A percentile compares a stretch with the other conserved stretches of the same genome.
These are phyloP conservation scores for Criorhina ranunculi DNA, from an alignment of 2,888 invertebrate species.

Conservation along the genomic window DNA sequence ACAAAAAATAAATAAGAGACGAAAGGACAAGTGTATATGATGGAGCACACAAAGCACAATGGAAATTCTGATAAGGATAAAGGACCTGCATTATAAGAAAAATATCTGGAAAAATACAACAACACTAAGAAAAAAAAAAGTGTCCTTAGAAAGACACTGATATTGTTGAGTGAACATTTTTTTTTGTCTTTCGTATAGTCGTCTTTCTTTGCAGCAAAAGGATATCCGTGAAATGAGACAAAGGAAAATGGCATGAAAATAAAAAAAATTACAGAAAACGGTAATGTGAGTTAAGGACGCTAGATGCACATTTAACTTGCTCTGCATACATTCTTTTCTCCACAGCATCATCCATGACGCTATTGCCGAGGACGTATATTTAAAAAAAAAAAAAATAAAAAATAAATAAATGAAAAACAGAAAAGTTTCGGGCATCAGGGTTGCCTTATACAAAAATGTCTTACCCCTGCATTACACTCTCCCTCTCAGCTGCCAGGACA, in stretches of 20 bases:
- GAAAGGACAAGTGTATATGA: slow-evolving; percentile 67
- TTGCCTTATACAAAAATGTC: slow-evolving; percentile 41
- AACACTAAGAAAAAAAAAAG: slow-evolving; percentile 43
- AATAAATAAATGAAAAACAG: slow-evolving; percentile 65
- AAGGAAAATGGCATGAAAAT: slow-evolving; percentile 56
- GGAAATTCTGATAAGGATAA: slow-evolving; percentile 73
- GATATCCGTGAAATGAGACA: slow-evolving; percentile 69
- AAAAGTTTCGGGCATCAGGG: slow-evolving; percentile 56
- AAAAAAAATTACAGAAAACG: slow-evolving; percentile 58
- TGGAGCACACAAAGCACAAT: slow-evolving; percentile 65
- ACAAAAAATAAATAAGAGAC: slow-evolving; percentile 55
- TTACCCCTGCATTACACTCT: slow-evolving; percentile 44
- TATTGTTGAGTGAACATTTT: slow-evolving; percentile 62
- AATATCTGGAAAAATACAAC: slow-evolving; percentile 60
- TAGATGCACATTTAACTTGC: slow-evolving; percentile 74
- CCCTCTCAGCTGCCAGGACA: slow-evolving; percentile 32
- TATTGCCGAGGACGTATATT: slow-evolving; percentile 22
- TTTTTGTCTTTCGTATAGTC: slow-evolving; percentile 47
- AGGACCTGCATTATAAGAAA: slow-evolving; percentile 69
- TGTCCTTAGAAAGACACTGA: slow-evolving; percentile 63
- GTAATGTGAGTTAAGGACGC: slow-evolving; percentile 74
- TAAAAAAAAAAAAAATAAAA: slow-evolving; percentile 41
- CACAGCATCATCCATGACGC: slow-evolving; percentile 40
- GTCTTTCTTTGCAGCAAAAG: slow-evolving; percentile 64
- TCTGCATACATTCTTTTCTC: slow-evolving; percentile 57